A percentile compares a stretch with the other conserved stretches of the same genome.
Conservation (phyloP, 2,888 invertebrate species). For the Limnephilus auricula region DNA sequence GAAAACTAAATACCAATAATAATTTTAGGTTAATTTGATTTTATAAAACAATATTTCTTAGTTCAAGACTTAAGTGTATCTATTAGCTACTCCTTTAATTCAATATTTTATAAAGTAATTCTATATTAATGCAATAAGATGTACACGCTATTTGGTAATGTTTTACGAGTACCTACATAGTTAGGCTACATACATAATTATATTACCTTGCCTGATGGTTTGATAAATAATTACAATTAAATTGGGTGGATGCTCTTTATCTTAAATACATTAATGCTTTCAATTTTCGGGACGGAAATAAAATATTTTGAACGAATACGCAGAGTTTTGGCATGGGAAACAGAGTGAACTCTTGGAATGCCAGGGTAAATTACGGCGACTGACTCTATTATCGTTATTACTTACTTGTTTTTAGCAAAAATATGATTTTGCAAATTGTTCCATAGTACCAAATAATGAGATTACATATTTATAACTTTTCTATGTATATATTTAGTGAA, state of each 20-base stretch:
- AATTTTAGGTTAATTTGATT: neutral
- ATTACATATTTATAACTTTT: too few relatives aligned
- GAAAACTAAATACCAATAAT: neutral
- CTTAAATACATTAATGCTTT: neutral
- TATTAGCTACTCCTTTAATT: neutral
- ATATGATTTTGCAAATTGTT: too few relatives aligned
- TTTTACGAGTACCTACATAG: neutral
- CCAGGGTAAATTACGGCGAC: neutral
- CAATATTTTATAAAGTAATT: neutral
- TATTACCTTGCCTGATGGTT: neutral
- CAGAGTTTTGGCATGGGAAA: neutral
- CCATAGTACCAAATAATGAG: too few relatives aligned
- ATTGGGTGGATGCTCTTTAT: neutral
- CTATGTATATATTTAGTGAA: too few relatives aligned
- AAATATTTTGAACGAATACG: neutral
- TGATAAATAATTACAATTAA: neutral
- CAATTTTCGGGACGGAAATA: neutral
- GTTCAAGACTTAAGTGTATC: neutral
- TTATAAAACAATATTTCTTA: neutral
- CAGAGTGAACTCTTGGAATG: too few relatives aligned
- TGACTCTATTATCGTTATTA: too few relatives aligned
- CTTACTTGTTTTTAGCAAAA: too few relatives aligned
- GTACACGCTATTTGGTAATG: neutral
- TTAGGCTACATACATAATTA: neutral
- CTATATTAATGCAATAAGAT: neutral